These are phyloP conservation scores for Centropus bengalensis DNA, from an alignment of 2,113 vertebrate species.

Conservation along the genomic window DNA sequence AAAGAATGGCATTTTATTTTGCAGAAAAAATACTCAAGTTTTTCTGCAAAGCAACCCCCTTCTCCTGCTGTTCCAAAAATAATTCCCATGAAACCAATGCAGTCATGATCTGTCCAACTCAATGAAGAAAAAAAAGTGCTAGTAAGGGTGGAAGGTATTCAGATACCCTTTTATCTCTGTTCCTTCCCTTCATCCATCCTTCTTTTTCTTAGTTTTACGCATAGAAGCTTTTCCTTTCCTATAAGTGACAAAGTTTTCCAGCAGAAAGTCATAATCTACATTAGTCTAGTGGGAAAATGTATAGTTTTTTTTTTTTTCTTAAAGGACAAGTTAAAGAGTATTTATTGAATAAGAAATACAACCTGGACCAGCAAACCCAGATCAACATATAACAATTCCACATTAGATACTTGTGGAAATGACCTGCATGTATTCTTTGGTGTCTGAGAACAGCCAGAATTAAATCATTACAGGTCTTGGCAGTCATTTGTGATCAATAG, in stretches of 20 bases:
- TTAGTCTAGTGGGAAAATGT: background rate
- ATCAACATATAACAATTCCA: background rate
- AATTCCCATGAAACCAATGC: background rate
- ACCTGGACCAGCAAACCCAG: background rate
- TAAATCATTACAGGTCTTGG: background rate
- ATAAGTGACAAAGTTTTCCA: background rate
- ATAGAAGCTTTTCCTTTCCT: background rate
- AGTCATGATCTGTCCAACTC: background rate
- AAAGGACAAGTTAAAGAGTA: background rate
- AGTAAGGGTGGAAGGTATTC: background rate
- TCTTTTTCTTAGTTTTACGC: background rate
- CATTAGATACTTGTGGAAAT: background rate
- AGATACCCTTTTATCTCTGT: background rate
- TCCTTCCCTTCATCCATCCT: background rate
- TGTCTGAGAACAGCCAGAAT: background rate
- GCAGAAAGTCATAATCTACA: background rate
- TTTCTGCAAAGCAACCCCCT: background rate
- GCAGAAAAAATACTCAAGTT: background rate
- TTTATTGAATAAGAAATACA: background rate
- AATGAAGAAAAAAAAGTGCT: background rate
- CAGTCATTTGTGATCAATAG: background rate
- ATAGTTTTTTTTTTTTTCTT: background rate
- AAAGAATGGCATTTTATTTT: background rate
- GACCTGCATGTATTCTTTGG: background rate
- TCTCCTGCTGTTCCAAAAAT: background rate